Evolutionary conservation across 2,113 vertebrate genomes (phyloP), one percentile per base, ranked within the genome.

Genomic region (Bubo bubo): DNA sequence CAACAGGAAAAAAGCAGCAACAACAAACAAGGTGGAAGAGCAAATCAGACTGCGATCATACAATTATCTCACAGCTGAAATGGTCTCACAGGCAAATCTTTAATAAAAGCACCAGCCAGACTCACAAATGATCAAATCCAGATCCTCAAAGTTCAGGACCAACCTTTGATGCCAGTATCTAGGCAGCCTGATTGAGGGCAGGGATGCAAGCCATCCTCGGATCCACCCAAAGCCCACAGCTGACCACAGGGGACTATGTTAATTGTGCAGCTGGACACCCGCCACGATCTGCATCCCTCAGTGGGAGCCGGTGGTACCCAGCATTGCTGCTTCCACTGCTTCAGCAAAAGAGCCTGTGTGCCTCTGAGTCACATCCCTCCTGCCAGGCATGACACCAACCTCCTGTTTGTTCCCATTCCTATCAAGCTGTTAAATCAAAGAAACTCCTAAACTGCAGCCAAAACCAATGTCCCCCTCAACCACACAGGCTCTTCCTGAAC

Each of bases 21-120:
- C 50, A 93, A 91, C 64, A 93, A 95, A 88, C 73, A 89, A 79
- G 64, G 73, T 76, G 30, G 77, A 74, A 79, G 50, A 96, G 73
- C n/a, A 91, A 85, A 95, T 81, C 62, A 87, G 74, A 58, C 60
- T 70, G 59, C 2, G 8, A 55, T 84, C 55, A 20, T 49, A 73
- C 43, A 66, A 74, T 95, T 97, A 93, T 73, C 79, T 93, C 92
- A 86, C 76, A 90, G 81, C n/a, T 95, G 79, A 95, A 94, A 93
- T 14, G 15, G 68, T 94, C 71, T 94, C 66, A 71, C 67, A 77
- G 43, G 43, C 28, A 90, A 96, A 88, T 58, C 62, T 71, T 84
- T 47, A 80, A 74, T 32, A 84, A 92, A 95, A 90, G 34, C 49
- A 63, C 43, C 52, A 88, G 32, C 7, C 34, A 67, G 63, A 45